Evolutionary conservation across 2,113 vertebrate genomes (phyloP).

Genomic region (Poecilia latipinna): DNA sequence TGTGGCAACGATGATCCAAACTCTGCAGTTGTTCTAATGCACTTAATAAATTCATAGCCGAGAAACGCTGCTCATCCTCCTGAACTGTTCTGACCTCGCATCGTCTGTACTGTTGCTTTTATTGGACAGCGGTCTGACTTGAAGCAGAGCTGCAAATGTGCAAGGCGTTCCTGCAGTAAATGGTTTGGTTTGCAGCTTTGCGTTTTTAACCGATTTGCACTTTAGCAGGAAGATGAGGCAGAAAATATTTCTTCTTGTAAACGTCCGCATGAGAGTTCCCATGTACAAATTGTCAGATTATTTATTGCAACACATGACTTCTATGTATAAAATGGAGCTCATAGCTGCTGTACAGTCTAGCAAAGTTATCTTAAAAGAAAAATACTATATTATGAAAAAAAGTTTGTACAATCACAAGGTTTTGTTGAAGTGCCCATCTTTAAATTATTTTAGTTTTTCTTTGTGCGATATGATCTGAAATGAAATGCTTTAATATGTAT

Average conservation of each 20-base stretch:
- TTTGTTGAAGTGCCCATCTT: constrained; percentile 20
- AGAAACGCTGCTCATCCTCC: background rate
- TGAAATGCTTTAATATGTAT: constrained; percentile 2
- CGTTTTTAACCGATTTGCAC: constrained; percentile 56
- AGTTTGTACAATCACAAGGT: constrained; percentile 18
- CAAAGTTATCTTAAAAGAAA: constrained; percentile 31
- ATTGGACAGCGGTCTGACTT: background rate
- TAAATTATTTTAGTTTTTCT: constrained; percentile 11
- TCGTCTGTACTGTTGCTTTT: constrained; percentile 2
- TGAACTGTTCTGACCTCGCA: background rate
- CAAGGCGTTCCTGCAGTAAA: constrained; percentile 13
- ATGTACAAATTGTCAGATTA: constrained; percentile 11
- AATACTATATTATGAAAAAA: constrained; percentile 12
- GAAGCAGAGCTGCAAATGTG: constrained; percentile 11
- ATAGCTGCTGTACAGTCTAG: constrained; percentile 41
- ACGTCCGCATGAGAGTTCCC: background rate
- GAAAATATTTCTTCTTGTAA: constrained; percentile 31
- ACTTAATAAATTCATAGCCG: too few species aligned
- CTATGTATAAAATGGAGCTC: constrained; percentile 11
- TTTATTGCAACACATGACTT: constrained; percentile 27
- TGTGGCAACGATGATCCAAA: constrained; percentile 30
- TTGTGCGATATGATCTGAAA: constrained; percentile 2
- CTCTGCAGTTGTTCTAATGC: background rate
- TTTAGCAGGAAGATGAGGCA: constrained; percentile 44
- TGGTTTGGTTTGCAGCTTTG: constrained; percentile 34